These are phyloP conservation scores for Spea hammondii DNA, from an alignment of 2,797 vertebrate species.

Conservation along the genomic window DNA sequence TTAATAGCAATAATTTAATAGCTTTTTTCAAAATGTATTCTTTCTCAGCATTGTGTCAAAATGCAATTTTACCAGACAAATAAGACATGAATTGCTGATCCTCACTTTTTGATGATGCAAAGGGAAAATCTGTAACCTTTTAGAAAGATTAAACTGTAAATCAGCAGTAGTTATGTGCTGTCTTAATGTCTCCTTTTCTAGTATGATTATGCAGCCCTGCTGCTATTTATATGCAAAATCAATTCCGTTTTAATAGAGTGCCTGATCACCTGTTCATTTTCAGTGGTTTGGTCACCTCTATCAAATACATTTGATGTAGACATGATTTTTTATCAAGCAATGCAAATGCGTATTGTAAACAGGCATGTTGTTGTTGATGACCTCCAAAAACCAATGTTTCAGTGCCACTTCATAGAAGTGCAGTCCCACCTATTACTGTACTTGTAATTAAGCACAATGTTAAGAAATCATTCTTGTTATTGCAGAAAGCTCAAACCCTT, in stretches of 20 bases:
- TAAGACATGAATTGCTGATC: conserved; percentile 1
- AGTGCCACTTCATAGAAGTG: background rate
- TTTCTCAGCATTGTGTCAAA: background rate
- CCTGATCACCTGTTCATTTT: background rate
- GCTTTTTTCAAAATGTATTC: background rate
- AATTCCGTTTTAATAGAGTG: background rate
- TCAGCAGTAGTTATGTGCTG: background rate
- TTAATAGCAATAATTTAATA: conserved; percentile 10
- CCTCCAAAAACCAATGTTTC: background rate
- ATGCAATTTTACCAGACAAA: background rate
- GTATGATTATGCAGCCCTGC: conserved; percentile 1
- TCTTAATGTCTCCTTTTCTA: background rate
- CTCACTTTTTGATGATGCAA: background rate
- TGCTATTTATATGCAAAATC: background rate
- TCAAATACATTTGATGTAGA: background rate
- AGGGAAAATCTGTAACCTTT: conserved; percentile 8
- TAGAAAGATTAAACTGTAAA: conserved; percentile 1
- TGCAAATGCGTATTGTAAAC: too few species aligned
- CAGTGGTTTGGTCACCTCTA: background rate
- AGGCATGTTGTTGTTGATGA: background rate
- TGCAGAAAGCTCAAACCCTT: too few species aligned
- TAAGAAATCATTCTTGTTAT: too few species aligned
- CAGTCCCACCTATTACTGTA: too few species aligned
- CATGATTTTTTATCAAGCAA: background rate
- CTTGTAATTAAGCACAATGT: too few species aligned